Evolutionary conservation across 2,797 vertebrate genomes (phyloP), one percentile per base, ranked within the genome.

Genomic region (Acanthurus leucopareius): DNA sequence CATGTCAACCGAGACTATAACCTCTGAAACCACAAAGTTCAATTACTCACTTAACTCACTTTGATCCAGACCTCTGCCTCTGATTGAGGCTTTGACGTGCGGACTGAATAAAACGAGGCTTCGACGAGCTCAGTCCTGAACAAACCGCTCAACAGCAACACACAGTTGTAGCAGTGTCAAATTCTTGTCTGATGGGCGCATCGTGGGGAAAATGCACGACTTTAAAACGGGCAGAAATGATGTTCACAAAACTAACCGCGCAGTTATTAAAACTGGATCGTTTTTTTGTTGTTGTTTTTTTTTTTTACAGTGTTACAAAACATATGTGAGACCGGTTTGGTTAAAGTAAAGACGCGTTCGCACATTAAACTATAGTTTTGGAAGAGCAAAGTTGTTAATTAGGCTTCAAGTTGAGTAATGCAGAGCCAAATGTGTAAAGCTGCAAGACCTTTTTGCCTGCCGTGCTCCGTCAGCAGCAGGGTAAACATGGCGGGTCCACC

Each of bases 1-100:
- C 70, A 81, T 80, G 83, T 87, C 83, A 90, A 65, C 73, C 42
- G 0, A 85, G 71, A 88, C 80, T 86, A 28, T 80, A 90, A 90
- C 88, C 87, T 90, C 76, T 83, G 66, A 47, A 86, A 89, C 90
- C 90, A 83, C 92, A 91, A 83, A 91, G 86, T 88, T 87, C 84
- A 91, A 89, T 87, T 87, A 91, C 84, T 90, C 86, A 89, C 86
- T 91, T 90, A 86, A 56, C 71, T 76, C 68, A 80, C 85, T 89
- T 86, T 89, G 88, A 88, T 88, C 83, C 79, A 75, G 70, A 78
- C 38, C 59, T 61, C 52, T 60, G 62, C 63, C 53, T 70, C 77
- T 81, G 80, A 87, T 73, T 82, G 77, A 74, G 74, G 77, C 58
- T 84, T 88, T 86, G 77, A 87, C 80, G 75, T 76, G 82, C 74